These are phyloP conservation scores for Drosophila fulvimacula DNA, from an alignment of 2,888 invertebrate genomes.

Conservation along the genomic window DNA sequence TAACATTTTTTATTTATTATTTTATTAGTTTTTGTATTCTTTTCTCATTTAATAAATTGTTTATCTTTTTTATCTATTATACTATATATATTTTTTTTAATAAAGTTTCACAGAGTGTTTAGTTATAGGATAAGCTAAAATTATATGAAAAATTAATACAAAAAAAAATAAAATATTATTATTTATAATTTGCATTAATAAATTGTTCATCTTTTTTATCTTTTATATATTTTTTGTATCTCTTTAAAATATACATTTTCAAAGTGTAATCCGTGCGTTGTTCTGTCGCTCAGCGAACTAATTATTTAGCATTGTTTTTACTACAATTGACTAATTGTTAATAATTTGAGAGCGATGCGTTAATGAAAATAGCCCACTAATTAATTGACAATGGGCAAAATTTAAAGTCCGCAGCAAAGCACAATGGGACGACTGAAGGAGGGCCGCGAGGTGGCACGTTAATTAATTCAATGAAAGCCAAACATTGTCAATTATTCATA, in stretches of 20 bases:
- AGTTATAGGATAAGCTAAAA: no score
- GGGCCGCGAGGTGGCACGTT: slow-evolving; percentile 19
- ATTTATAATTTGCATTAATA: background rate
- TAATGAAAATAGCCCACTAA: slow-evolving; percentile 62
- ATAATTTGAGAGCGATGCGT: slow-evolving; percentile 43
- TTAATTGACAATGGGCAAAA: slow-evolving; percentile 73
- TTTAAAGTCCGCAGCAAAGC: slow-evolving; percentile 32
- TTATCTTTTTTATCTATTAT: no score
- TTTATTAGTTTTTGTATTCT: no score
- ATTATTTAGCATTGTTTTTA: slow-evolving; percentile 70
- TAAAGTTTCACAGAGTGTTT: no score
- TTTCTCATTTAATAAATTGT: no score
- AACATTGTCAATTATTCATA: slow-evolving; percentile 80
- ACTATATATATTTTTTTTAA: no score
- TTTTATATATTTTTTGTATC: no score
- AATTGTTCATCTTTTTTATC: background rate
- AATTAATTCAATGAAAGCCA: slow-evolving; percentile 79
- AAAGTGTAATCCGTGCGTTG: background rate
- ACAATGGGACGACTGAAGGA: slow-evolving; percentile 32
- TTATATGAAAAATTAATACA: no score
- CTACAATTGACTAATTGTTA: slow-evolving; percentile 69
- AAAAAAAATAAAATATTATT: background rate
- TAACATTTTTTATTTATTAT: no score
- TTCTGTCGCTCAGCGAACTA: slow-evolving; percentile 36
- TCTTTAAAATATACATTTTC: background rate